Evolutionary conservation across 2,113 vertebrate genomes (phyloP).

Genomic region (Plecturocebus donacophilus): DNA sequence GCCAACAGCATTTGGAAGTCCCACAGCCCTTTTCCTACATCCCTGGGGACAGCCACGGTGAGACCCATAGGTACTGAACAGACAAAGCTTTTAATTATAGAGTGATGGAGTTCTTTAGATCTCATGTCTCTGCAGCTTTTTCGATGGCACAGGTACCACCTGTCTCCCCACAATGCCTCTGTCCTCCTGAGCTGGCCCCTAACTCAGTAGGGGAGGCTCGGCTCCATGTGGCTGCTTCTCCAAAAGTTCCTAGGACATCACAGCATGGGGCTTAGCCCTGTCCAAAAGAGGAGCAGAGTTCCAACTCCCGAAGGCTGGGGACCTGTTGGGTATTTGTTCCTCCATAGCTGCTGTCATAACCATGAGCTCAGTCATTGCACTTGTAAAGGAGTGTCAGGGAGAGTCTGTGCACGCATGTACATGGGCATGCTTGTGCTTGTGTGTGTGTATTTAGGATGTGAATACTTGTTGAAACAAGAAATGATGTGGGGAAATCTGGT

Average conservation of each 20-base stretch:
- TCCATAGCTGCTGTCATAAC: neutral
- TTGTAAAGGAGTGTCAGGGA: neutral
- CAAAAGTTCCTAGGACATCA: neutral
- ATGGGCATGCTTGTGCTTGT: neutral
- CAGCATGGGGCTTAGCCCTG: neutral
- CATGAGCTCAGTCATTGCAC: neutral
- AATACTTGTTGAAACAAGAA: neutral
- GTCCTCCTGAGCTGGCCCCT: neutral
- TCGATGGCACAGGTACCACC: neutral
- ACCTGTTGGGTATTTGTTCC: neutral
- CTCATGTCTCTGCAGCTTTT: neutral
- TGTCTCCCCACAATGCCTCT: neutral
- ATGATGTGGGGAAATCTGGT: neutral
- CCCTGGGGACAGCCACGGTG: neutral
- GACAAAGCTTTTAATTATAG: neutral
- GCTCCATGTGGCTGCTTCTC: neutral
- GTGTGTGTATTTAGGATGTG: neutral
- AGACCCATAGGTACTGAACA: neutral
- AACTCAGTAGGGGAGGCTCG: neutral
- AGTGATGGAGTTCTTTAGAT: neutral
- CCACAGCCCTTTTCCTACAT: neutral
- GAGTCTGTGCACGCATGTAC: no score
- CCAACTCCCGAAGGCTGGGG: neutral
- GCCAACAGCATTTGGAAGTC: neutral
- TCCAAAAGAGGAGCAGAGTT: neutral